Base-by-base conservation (phyloP, 2,888 invertebrate species). In the Mimumesa dahlbomi region DNA sequence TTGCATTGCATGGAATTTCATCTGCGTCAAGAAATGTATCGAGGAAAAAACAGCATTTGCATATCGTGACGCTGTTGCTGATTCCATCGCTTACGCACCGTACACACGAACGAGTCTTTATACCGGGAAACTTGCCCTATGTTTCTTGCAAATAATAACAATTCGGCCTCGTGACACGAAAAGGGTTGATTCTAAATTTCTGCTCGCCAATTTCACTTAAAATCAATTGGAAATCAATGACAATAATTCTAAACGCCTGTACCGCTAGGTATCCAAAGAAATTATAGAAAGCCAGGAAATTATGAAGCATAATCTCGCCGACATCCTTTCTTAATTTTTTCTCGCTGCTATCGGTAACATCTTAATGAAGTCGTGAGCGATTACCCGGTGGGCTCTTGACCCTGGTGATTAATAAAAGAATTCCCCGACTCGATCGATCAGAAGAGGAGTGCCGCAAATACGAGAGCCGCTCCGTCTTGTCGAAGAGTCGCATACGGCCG, bases 341-440 rank as follows among this genome's bases (percentile, higher is more conserved):
- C 13, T 22, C 21, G 5, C 22, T 9, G 21, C 9, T 34, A 46
- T 50, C 34, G 42, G 13, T 11, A 50, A 25, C 22, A 22, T 16
- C 50, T 42, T 56, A 48, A 68, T 52, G 56, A 67, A 68, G 40
- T 50, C 59, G 25, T 25, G 57, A 68, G 21, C 49, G 38, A 59
- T 49, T 36, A 38, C n/a, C 22, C 7, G n/a, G 22, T 14, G 18
- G 43, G 36, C 22, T 45, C 25, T 45, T 56, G 56, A 57, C 50
- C 40, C 46, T 34, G 4, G 6, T 9, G 49, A 68, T 67, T 67
- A 50, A 54, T 56, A 46, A 52, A 59, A 70, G 31, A 52, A 31
- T 46, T 34, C 11, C 4, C n/a, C 0, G 29, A 14, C 42, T 31
- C 13, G 49, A 45, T 56, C 18, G 43, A 61, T 36, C 14, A 13